Base-by-base conservation (phyloP, 2,888 invertebrate genomes). In the Muschampia staudingeri region DNA sequence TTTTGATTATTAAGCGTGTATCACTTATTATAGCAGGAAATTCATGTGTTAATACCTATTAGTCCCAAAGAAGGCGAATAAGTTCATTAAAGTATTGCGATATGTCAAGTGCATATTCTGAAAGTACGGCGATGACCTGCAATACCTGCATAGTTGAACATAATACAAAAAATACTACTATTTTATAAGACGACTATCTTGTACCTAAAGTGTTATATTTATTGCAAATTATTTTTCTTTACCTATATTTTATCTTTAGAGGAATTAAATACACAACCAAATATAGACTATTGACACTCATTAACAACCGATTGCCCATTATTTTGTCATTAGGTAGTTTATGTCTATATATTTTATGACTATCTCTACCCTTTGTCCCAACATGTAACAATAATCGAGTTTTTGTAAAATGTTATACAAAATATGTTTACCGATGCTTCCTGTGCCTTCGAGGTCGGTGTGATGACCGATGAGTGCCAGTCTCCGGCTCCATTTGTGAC, bases 401-500 rank as follows among this genome's bases (percentile, higher is more conserved):
- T 14, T 40, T 52, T 56, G 40, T 71, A 70, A 71, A 71, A 72
- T 61, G 61, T 78, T 30, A 78, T 48, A 65, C 61, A 73, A 61
- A 73, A 73, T 65, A 44, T 79, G 48, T 80, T 88, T 92, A 97
- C 97, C 97, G 95, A 90, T 98, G 97, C 90, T 97, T 98, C 89
- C 97, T 97, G 91, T 97, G 97, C 72, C 97, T 93, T 85, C 97
- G 91, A 84, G 97, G 97, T 81, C 97, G 96, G 90, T 97, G 97
- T 79, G 97, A 97, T 82, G 96, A 96, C 92, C 97, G 91, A 94
- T 97, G 94, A 88, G 97, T 96, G 81, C 96, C 96, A 77, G 93
- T 94, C 83, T 97, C 97, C 6, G 96, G 95, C 85, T 96, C 96
- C 92, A 94, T 91, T 91, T 96, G 96, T 40, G 97, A 96, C 84